Evolutionary conservation across 2,113 vertebrate genomes (phyloP), one percentile per base, ranked within the genome.

Genomic region (Rattus norvegicus): DNA sequence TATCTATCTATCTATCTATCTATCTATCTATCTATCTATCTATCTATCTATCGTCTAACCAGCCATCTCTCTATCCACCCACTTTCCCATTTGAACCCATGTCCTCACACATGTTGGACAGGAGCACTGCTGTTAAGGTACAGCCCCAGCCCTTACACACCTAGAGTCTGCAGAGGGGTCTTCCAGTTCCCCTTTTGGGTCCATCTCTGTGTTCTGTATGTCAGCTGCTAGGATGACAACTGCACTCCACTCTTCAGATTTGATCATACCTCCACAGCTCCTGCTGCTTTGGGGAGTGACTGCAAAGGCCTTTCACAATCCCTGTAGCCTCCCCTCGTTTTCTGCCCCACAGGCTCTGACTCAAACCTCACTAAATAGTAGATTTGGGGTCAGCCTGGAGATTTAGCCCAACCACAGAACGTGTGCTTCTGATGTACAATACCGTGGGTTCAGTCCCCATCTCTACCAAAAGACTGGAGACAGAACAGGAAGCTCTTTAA

Each of bases 221-320:
- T 7, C 76, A 96, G 33, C 30, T 77, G 86, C 52, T 36, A 94
- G 81, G 43, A 79, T 73, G 20, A n/a, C 88, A 56, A 47, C 9
- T 67, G 28, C 6, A 85, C 36, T 65, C 20, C 47, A 47, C 39
- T 65, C 56, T 76, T 81, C 14, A 65, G 79, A 90, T 63, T 4
- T 65, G 80, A 83, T 56, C 80, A 47, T 33, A 30, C 49, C 65
- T 87, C 56, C 24, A n/a, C 69, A 30, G n/a, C 47, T 84, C 39
- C 39, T 8, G 16, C 39, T 84, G 36, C 75, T 56, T 87, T 88
- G 6, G 30, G n/a, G 54, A 79, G 39, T 72, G 24, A 7, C 2
- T 85, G 52, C 26, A 96, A 81, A 89, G 79, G 77, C 28, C 49
- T 93, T 92, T 49, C 52, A 65, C 24, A 85, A 22, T 52, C 73